These are phyloP conservation scores for Crocidura indochinensis DNA, from an alignment of 2,797 vertebrate species.

Conservation along the genomic window DNA sequence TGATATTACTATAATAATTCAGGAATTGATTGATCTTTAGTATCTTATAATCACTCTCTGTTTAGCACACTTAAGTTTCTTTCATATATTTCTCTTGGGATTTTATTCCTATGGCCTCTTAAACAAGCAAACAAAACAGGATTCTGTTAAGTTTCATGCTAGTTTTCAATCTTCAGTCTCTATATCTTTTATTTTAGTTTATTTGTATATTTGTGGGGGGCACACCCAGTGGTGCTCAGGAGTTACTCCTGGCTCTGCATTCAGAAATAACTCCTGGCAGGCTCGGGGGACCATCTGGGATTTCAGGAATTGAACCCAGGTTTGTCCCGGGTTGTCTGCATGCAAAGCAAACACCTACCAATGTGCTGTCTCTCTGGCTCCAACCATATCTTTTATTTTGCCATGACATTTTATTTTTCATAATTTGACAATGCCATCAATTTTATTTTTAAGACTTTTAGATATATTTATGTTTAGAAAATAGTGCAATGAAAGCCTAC, in stretches of 20 bases:
- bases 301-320: too few relatives aligned
- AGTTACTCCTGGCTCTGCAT: too few relatives aligned
- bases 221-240: too few relatives aligned
- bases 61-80: background rate
- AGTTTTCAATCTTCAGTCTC: slow-evolving; percentile 25
- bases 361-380: too few relatives aligned
- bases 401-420: background rate
- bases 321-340: too few relatives aligned
- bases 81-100: background rate
- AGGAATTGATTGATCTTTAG: background rate
- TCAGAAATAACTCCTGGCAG: too few relatives aligned
- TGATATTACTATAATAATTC: background rate
- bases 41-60: background rate
- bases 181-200: background rate
- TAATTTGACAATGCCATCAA: background rate
- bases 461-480: background rate
- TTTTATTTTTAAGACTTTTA: slow-evolving; percentile 56
- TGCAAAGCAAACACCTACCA: too few relatives aligned
- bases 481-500: background rate
- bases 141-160: background rate
- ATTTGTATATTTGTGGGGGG: too few relatives aligned
- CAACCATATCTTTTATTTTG: slow-evolving; percentile 11
- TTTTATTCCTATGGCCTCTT: background rate
- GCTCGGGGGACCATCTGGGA: too few relatives aligned
- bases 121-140: too few relatives aligned